Percentiles rank a stretch among this genome's conserved stretches.
Conservation (phyloP, 2,113 vertebrate species). For the Naja naja region DNA sequence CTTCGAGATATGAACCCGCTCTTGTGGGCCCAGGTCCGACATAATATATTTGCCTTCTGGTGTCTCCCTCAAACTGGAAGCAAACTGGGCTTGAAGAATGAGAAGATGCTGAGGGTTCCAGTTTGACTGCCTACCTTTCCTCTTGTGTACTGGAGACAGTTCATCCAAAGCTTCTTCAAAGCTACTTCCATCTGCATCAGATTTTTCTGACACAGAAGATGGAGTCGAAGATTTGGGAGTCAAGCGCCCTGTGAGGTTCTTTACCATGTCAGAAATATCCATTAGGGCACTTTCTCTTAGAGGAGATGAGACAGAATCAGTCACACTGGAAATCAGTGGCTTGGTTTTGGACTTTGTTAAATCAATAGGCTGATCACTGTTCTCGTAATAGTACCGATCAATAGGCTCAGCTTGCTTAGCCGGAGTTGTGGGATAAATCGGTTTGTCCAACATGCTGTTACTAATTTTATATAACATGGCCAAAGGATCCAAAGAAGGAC, state of each 20-base stretch:
- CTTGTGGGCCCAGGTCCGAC: conserved; percentile 94
- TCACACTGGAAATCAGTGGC: conserved; percentile 75
- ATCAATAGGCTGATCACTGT: conserved; percentile 95
- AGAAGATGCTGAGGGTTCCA: conserved; percentile 99
- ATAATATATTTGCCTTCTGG: conserved; percentile 93
- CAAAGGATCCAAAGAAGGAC: conserved; percentile 88
- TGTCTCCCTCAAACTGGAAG: conserved; percentile 90
- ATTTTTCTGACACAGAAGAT: conserved; percentile 91
- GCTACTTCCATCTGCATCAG: conserved; percentile 88
- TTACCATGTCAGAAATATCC: conserved; percentile 99
- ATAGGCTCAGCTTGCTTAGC: conserved; percentile 81
- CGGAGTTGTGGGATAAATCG: conserved; percentile 80
- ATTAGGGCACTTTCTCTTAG: conserved; percentile 93
- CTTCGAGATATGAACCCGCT: conserved; percentile 98
- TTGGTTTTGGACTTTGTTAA: conserved; percentile 94
- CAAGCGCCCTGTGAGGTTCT: conserved; percentile 94
- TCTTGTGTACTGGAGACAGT: conserved; percentile 90
- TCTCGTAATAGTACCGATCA: conserved; percentile 84
- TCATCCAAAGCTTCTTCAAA: conserved; percentile 95
- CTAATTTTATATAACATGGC: conserved; percentile 96
- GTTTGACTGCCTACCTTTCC: conserved; percentile 98
- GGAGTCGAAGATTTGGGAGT: conserved; percentile 97
- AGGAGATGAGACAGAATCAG: conserved; percentile 82
- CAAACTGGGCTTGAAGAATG: conserved; percentile 98
- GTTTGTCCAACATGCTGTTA: conserved; percentile 96